These are phyloP conservation scores for Microtus ochrogaster DNA, from an alignment of 2,113 vertebrate genomes.

Conservation along the genomic window DNA sequence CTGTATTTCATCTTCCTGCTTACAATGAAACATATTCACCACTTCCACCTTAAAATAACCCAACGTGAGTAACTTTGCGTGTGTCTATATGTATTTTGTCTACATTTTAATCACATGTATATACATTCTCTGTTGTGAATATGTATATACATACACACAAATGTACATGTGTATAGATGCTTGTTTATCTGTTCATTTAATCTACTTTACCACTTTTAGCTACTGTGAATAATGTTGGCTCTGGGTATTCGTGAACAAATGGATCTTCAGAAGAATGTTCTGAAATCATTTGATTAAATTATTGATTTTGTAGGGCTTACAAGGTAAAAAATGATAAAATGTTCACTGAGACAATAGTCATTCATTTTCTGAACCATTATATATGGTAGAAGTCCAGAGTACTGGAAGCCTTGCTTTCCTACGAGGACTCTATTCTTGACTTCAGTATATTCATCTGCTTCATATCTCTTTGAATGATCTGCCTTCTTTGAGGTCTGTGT, in stretches of 20 bases:
- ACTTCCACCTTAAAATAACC: neutral
- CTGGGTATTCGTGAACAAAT: neutral
- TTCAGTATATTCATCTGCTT: neutral
- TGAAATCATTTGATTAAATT: neutral
- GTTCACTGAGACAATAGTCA: neutral
- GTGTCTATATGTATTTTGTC: neutral
- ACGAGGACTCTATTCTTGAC: neutral
- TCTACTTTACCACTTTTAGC: neutral
- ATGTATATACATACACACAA: neutral
- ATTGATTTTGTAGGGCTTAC: neutral
- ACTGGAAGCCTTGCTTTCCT: neutral
- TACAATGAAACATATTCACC: neutral
- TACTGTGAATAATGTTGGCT: neutral
- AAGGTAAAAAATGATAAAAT: neutral
- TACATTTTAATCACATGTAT: neutral
- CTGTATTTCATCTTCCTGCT: neutral
- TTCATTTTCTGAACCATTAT: neutral
- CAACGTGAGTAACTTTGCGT: neutral
- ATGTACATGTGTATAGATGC: neutral
- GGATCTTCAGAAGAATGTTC: neutral
- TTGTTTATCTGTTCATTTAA: neutral
- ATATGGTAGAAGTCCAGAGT: neutral
- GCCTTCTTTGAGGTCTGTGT: neutral
- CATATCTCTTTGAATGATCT: neutral
- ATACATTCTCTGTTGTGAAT: neutral